Percentiles rank a stretch among this genome's conserved stretches.
These are phyloP conservation scores for Mactromeris polynyma DNA, from an alignment of 2,888 invertebrate species.

Conservation along the genomic window DNA sequence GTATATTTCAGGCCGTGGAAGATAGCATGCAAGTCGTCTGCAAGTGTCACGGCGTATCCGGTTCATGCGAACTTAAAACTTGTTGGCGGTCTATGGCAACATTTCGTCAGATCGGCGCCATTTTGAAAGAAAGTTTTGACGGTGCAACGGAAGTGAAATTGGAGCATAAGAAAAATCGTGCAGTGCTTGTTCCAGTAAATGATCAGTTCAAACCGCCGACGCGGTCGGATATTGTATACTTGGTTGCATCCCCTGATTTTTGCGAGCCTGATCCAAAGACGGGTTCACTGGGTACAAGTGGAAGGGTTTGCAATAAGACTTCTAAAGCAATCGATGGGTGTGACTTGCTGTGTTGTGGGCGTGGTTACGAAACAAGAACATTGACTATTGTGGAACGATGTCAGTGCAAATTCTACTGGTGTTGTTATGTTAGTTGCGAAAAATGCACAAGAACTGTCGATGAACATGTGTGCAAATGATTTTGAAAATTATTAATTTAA, in stretches of 20 bases:
- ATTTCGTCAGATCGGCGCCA: slow-evolving; percentile 96
- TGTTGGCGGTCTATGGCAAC: slow-evolving; percentile 98
- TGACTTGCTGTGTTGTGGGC: slow-evolving; percentile 95
- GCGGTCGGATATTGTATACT: slow-evolving; percentile 96
- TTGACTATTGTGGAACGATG: slow-evolving; percentile 92
- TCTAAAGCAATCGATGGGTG: slow-evolving; percentile 96
- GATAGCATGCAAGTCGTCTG: slow-evolving; percentile 92
- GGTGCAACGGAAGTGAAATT: slow-evolving; percentile 93
- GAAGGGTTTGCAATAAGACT: slow-evolving; percentile 89
- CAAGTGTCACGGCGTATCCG: slow-evolving; percentile 98
- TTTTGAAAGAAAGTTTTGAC: slow-evolving; percentile 96
- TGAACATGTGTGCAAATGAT: slow-evolving; percentile 91
- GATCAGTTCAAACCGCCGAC: slow-evolving; percentile 93
- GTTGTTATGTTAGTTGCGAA: slow-evolving; percentile 97
- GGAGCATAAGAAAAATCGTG: slow-evolving; percentile 88
- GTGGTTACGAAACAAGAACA: slow-evolving; percentile 95
- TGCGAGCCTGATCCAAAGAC: slow-evolving; percentile 90
- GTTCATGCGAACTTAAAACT: slow-evolving; percentile 97
- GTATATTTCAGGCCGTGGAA: slow-evolving; percentile 87
- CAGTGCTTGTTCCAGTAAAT: slow-evolving; percentile 83
- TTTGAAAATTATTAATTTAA: not conserved
- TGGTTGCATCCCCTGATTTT: slow-evolving; percentile 98
- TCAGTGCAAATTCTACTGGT: slow-evolving; percentile 98
- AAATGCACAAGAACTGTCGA: slow-evolving; percentile 93
- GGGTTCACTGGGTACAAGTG: slow-evolving; percentile 91